Base-by-base conservation (phyloP, 2,113 vertebrate genomes). In the Butorides virescens region DNA sequence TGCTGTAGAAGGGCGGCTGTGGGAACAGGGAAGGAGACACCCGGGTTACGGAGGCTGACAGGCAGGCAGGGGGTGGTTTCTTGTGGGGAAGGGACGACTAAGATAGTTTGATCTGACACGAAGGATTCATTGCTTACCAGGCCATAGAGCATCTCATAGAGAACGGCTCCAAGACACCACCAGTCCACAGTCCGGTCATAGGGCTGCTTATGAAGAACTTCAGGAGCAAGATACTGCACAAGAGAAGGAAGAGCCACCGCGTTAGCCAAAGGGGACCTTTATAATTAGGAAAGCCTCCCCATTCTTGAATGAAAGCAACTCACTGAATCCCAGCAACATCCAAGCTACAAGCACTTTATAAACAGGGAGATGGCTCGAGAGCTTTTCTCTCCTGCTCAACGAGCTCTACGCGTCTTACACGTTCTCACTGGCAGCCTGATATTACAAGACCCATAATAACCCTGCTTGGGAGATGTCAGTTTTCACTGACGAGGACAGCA, bases 141-240 rank as follows among this genome's bases (percentile, higher is more conserved):
- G 97, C 99, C 99, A 90, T 99, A 99, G 10, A 99, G 98, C 99
- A 99, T 99, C 97, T 99, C 99, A 7, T 99, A 99, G 29, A 99
- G 97, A 87, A 99, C 99, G 9, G 99, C 99, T 53, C 99, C 99
- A 84, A 99, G 98, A 96, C 99, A 99, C 99, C 99, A 99, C 99
- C 99, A 99, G 98, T 99, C 99, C 81, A 99, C 99, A 1, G 99
- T 99, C 49, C 99, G 97, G 97, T 99, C 99, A 20, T 99, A 99
- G 7, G 99, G 99, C 96, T 99, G 99, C 98, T 99, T 99, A 95
- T 99, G 99, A 79, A 99, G 98, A 89, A 99, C 99, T 96, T 99
- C 99, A 26, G 99, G 99, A 82, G 99, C 99, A 73, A 99, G 98
- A 98, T 99, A 99, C 99, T 99, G 97, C 44, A 74, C 30, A 53